A percentile compares a stretch with the other conserved stretches of the same genome.
Conservation (phyloP, 2,113 vertebrate genomes). For the Eubucco bourcierii region DNA sequence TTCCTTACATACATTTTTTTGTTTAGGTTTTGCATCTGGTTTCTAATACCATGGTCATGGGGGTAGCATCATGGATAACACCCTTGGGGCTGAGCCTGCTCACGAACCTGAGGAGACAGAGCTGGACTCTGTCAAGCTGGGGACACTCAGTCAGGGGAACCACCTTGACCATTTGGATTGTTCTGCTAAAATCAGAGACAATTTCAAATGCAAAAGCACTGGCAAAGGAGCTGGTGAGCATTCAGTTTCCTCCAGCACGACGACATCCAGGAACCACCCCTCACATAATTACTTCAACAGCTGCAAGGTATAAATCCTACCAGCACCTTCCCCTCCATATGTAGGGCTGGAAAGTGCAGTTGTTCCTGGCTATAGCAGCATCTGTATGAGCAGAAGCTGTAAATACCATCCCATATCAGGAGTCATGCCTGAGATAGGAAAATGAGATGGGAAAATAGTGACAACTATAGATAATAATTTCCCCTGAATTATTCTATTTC, state of each 20-base stretch:
- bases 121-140: not conserved
- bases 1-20: not conserved
- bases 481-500: not conserved
- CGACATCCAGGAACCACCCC: not conserved
- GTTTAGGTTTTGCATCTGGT: not conserved
- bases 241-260: not conserved
- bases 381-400: fast-evolving
- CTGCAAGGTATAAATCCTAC: not conserved
- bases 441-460: not conserved
- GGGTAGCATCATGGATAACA: fast-evolving
- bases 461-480: not conserved
- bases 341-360: not conserved
- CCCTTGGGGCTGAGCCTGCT: not conserved
- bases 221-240: not conserved
- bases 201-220: not conserved
- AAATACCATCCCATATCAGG: not conserved
- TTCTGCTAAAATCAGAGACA: not conserved
- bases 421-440: fast-evolving
- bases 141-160: not conserved
- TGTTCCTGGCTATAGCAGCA: not conserved
- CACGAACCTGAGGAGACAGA: too few relatives aligned
- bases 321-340: not conserved
- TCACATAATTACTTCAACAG: too few relatives aligned
- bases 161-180: fast-evolving
- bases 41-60: not conserved